Base-by-base conservation (phyloP, 2,888 invertebrate species). In the Mechanitis messenoides region DNA sequence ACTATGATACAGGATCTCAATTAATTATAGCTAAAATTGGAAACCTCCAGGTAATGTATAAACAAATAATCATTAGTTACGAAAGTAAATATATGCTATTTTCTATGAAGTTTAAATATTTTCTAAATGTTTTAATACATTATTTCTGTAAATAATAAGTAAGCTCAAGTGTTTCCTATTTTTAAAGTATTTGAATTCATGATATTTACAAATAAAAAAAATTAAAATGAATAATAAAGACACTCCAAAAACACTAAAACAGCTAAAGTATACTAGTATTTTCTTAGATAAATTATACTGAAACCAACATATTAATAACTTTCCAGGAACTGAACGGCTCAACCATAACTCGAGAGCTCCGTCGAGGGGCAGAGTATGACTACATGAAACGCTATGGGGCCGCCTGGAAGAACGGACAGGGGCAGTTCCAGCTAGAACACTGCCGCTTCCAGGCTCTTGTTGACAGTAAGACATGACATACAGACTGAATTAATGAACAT, bases 311-410 rank as follows among this genome's bases (percentile, higher is more conserved):
- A 7, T 3, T 31, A 53, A 50, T 20, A 35, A 33, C 4, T 33
- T 68, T 70, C 0, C 74, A 93, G 92, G 90, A 91, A 74, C 83
- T 96, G 20, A 96, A 96, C 84, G 94, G 95, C 45, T 93, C 93
- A 1, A 83, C 90, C 69, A 93, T 97, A 68, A 90, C 90, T 0
- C 76, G 89, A 0, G 93, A 93, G 61, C 93, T 96, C 63, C 92
- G 97, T 59, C 92, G 94, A 68, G 97, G 97, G 2, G 96, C 97
- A 0, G 97, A 98, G 75, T 95, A 96, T 65, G 98, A 98, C 86
- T 97, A 98, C 74, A 85, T 98, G 81, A 97, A 97, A 81, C 92
- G 93, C 33, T 94, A 94, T 81, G 96, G 95, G 0, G 83, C 92
- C 0, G 93, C 94, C 64, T 97, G 95, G 95, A 83, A 94, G 58